A percentile compares a stretch with the other conserved stretches of the same genome.
Conservation (phyloP, 2,888 invertebrate genomes). For the Melanchra persicariae region DNA sequence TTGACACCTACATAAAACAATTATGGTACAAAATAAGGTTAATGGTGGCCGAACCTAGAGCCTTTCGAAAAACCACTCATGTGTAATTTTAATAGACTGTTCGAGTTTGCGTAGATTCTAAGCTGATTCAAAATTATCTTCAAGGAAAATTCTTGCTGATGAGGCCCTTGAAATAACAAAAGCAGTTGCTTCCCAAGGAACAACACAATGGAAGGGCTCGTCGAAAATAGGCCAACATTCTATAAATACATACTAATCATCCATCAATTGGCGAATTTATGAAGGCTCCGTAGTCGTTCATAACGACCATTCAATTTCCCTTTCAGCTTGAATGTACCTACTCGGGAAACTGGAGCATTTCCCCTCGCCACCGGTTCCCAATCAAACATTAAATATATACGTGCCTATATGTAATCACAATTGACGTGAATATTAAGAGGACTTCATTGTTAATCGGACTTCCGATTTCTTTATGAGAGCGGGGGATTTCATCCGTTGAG, state of each 20-base stretch:
- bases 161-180: conserved; percentile 19
- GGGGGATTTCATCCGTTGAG: conserved; percentile 57
- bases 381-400: conserved; percentile 79
- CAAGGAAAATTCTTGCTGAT: not conserved
- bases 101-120: not conserved
- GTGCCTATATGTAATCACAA: conserved; percentile 71
- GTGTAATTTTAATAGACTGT: conserved; percentile 18
- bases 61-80: conserved; percentile 39
- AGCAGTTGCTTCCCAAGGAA: conserved; percentile 17
- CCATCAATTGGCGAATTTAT: conserved; percentile 83
- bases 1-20: conserved; percentile 48
- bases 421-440: conserved; percentile 84
- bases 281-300: conserved; percentile 80
- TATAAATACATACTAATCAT: conserved; percentile 78
- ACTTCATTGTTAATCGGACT: conserved; percentile 73
- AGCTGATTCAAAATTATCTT: not conserved
- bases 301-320: conserved; percentile 89
- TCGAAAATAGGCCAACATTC: conserved; percentile 62
- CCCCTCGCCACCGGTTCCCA: conserved; percentile 79
- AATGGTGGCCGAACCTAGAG: conserved; percentile 27
- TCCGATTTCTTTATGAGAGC: conserved; percentile 56
- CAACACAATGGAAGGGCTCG: conserved; percentile 40
- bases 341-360: conserved; percentile 85
- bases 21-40: conserved; percentile 43
- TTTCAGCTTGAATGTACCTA: conserved; percentile 85